Percentiles rank a stretch among this genome's conserved stretches.
phyloP scores from a whole-genome alignment of 2,113 vertebrate species.

The crab-eating macaque (Macaca fascicularis) region T2T-MFA8v1.1 NC_088378.1:56910001-56910500 shows the following conservation, averaged over 20 bases:
- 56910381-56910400: not conserved
- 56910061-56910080: not conserved
- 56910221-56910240: not conserved
- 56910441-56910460: not conserved
- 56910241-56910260: not conserved
- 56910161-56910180: not conserved
- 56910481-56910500: not conserved
- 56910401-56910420: not conserved
- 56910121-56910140: not conserved
- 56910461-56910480: not conserved
- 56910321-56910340: not conserved
- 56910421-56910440: not conserved
- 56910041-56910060: not conserved
- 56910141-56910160: not conserved
- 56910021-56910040: not conserved
- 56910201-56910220: not conserved
- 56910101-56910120: slow-evolving; percentile 12
- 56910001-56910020: not conserved
- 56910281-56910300: not conserved
- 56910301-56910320: not conserved
- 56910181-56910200: not conserved
- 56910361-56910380: not conserved
- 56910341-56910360: not conserved
- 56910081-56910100: not conserved
- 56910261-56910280: not conserved